Conservation (phyloP, 2,888 invertebrate species). For the Acholoe squamosa region DNA sequence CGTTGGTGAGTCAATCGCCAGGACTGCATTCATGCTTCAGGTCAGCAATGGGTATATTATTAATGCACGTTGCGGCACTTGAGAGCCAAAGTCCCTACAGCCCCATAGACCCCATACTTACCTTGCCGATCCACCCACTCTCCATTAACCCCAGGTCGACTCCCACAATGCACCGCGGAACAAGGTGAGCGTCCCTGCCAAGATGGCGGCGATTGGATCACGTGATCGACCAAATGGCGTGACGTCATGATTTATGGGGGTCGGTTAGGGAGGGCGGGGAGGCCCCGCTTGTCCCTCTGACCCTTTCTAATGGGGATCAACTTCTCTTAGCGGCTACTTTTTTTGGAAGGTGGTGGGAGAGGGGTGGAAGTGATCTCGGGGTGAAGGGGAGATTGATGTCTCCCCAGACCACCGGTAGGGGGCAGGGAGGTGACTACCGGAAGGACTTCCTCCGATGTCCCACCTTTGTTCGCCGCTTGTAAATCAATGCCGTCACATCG, state of each 20-base stretch:
- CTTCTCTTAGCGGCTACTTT: background rate
- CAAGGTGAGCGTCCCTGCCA: constrained; percentile 49
- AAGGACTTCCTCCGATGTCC: constrained; percentile 54
- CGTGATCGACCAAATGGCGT: constrained; percentile 39
- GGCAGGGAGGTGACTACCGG: constrained; percentile 32
- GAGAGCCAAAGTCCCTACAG: too few species aligned
- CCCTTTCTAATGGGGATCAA: constrained; percentile 49
- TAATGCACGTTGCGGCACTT: too few species aligned
- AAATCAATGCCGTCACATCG: constrained; percentile 44
- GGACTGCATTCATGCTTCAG: too few species aligned
- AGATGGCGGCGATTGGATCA: constrained; percentile 54
- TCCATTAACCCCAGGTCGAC: constrained; percentile 22
- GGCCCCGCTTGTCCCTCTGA: constrained; percentile 41
- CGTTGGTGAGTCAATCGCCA: too few species aligned
- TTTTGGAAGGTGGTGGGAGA: background rate
- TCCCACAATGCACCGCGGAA: background rate
- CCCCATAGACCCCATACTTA: too few species aligned
- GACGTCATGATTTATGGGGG: constrained; percentile 55
- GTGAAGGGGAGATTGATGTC: constrained; percentile 36
- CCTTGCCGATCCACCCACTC: background rate
- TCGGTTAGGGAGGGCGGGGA: background rate
- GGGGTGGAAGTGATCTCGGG: constrained; percentile 44
- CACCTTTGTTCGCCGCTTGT: constrained; percentile 55
- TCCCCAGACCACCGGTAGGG: background rate
- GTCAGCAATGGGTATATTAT: too few species aligned